Conservation (phyloP, 2,797 vertebrate genomes). For the Dromococcyx pavoninus region DNA sequence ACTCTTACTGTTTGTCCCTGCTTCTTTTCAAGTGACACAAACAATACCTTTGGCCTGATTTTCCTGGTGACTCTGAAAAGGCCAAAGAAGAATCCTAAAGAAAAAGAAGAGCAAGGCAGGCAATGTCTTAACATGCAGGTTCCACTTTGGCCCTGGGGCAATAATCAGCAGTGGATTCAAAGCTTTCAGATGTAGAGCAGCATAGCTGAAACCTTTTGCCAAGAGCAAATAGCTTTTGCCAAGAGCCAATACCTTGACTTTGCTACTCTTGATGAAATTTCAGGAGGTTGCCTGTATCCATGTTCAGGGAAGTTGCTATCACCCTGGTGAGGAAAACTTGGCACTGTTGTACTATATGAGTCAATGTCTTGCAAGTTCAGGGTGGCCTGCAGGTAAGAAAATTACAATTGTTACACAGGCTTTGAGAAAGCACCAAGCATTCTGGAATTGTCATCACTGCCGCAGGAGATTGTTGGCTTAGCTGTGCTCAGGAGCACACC, state of each 20-base stretch:
- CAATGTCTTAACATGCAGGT: background rate
- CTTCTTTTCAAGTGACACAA: background rate
- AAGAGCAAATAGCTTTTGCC: background rate
- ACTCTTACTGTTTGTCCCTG: background rate
- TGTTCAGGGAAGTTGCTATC: background rate
- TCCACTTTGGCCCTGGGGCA: background rate
- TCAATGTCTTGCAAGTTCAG: background rate
- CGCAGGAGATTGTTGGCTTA: background rate
- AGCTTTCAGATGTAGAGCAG: background rate
- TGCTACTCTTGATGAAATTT: background rate
- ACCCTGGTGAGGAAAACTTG: background rate
- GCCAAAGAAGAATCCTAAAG: background rate
- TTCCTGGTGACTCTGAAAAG: background rate
- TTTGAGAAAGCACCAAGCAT: too few species aligned
- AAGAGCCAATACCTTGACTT: background rate
- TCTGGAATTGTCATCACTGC: background rate
- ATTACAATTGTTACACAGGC: background rate
- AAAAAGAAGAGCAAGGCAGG: background rate
- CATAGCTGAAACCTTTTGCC: background rate
- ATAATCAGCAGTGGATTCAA: background rate
- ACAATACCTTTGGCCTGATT: background rate
- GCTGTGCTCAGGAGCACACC: background rate
- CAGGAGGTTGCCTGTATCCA: fast-evolving
- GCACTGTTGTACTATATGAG: background rate
- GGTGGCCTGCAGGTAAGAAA: background rate